Evolutionary conservation across 1,140 invertebrate genomes (phyloP), one percentile per base, ranked within the genome.

Genomic region (Cepaea nemoralis): DNA sequence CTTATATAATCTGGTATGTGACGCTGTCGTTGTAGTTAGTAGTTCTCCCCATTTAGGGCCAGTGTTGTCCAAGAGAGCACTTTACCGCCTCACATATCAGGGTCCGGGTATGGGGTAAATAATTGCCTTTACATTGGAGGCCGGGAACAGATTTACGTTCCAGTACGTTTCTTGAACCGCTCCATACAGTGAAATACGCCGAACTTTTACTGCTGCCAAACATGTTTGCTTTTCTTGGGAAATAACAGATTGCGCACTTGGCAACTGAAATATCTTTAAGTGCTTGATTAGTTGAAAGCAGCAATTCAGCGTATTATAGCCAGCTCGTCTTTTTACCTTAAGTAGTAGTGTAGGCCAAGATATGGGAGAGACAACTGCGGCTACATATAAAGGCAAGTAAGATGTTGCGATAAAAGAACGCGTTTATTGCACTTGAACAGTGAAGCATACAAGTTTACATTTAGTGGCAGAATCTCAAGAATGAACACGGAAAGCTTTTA

Each of bases 261-360:
- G 59, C 59, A 63, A 63, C 59, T 63, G 59, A 63, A 63, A 63
- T 63, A 63, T 63, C 59, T 63, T 63, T 5, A 63, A 63, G 59
- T 63, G 27, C 59, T 31, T 5, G 2, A n/a, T n/a, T n/a, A n/a
- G 59, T 31, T 63, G n/a, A 27, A 31, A 63, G n/a, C 59, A 31
- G 59, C 3, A n/a, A 31, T 63, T 24, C n/a, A 45, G 42, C 19
- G 50, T 19, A 55, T 55, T 55, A 55, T 5, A 24, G 3, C 5
- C 16, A 55, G 50, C 50, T 55, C 50, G n/a, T 55, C 50, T 55
- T 55, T 55, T 55, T 3, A 55, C 50, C n/a, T 55, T 55, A 8
- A 55, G 22, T 55, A 22, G 50, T 55, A 2, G 50, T 55, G 3
- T 55, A 55, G 8, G 50, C 22, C 8, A 55, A 14, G 50, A 55